phyloP scores from a whole-genome alignment of 2,797 vertebrate species.

The Merluccius polli region DNA sequence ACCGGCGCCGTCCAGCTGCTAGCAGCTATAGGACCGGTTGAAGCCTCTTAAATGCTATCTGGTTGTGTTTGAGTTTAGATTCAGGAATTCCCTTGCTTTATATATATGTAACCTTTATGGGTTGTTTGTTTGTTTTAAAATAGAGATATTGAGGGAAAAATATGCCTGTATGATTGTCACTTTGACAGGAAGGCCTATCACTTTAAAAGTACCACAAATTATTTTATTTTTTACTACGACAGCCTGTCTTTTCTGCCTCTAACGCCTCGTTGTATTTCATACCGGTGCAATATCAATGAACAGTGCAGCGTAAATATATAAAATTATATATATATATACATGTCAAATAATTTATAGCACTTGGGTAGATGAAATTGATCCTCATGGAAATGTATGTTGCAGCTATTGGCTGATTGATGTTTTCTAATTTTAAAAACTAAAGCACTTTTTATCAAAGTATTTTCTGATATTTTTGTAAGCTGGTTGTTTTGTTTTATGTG shows the following conservation, averaged over 20 bases:
- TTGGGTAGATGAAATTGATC: slow-evolving; percentile 17
- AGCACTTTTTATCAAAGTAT: slow-evolving; percentile 77
- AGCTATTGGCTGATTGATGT: slow-evolving; percentile 50
- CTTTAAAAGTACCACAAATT: slow-evolving; percentile 16
- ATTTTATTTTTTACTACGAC: slow-evolving; percentile 27
- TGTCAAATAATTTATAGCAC: slow-evolving; percentile 28
- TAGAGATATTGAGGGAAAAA: slow-evolving; percentile 8
- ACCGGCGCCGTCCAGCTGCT: slow-evolving; percentile 36
- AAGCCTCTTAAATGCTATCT: slow-evolving; percentile 19
- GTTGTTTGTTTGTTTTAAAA: slow-evolving; percentile 31
- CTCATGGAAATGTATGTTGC: slow-evolving; percentile 33
- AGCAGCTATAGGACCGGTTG: slow-evolving; percentile 4
- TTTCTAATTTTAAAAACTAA: slow-evolving; percentile 74
- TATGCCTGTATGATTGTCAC: slow-evolving; percentile 55
- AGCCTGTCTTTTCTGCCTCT: slow-evolving; percentile 20
- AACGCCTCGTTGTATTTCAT: slow-evolving; percentile 51
- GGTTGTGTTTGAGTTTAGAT: slow-evolving; percentile 13
- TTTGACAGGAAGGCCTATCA: slow-evolving; percentile 44
- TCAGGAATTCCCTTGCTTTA: slow-evolving; percentile 23
- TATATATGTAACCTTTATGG: slow-evolving; percentile 11
- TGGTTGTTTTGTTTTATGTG: slow-evolving; percentile 40
- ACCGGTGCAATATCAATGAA: slow-evolving; percentile 64
- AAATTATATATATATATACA: slow-evolving; percentile 14
- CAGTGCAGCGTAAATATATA: slow-evolving; percentile 20
- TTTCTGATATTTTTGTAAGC: slow-evolving; percentile 76